phyloP scores from a whole-genome alignment of 1,140 invertebrate species.

The Helicoverpa zea region DNA sequence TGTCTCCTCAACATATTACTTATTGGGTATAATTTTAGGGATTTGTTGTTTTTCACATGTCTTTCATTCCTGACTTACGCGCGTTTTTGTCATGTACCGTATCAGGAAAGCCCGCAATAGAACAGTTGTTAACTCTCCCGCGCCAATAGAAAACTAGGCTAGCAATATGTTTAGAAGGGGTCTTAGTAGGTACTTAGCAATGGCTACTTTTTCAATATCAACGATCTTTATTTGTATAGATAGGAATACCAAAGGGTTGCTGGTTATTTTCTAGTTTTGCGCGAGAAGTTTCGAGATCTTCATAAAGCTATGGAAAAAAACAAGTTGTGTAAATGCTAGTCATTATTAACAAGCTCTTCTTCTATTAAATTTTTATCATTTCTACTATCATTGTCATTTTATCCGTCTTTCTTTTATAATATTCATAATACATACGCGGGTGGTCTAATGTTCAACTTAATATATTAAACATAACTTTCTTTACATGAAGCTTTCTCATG shows the following conservation, averaged over 20 bases:
- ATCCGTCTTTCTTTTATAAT: neutral
- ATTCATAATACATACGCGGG: neutral
- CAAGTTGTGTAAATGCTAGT: no score
- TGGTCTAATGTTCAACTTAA: neutral
- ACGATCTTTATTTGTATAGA: no score
- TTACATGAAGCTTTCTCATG: neutral
- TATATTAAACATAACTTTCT: neutral
- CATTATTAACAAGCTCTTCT: neutral
- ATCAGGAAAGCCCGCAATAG: neutral
- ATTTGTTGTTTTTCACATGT: no score
- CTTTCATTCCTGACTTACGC: no score
- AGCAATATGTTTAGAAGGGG: neutral
- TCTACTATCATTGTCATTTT: neutral
- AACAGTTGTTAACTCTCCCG: slow-evolving; percentile 11
- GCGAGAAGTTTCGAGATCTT: no score
- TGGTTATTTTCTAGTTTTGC: no score
- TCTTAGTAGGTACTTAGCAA: neutral
- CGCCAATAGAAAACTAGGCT: slow-evolving; percentile 9
- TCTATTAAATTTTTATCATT: neutral
- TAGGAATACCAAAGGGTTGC: no score
- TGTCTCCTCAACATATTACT: no score
- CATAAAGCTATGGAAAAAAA: no score
- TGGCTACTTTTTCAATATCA: neutral
- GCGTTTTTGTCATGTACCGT: no score
- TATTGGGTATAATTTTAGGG: no score